Percentiles rank a stretch among this genome's conserved stretches.
Conservation (phyloP, 2,797 vertebrate genomes). For the Dendrocincla tyrannina region DNA sequence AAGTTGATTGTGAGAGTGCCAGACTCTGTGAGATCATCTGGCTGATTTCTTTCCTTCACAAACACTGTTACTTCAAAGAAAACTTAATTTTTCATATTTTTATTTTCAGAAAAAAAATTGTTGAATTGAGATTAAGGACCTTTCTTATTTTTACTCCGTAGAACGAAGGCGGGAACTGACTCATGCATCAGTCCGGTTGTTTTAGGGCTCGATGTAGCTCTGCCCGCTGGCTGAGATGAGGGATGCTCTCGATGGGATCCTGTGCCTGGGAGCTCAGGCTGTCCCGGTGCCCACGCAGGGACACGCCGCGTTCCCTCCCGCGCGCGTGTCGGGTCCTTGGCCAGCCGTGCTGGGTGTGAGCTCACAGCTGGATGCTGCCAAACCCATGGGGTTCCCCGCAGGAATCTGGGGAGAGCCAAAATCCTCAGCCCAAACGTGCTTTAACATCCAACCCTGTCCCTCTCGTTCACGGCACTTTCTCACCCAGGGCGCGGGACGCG, state of each 20-base stretch:
- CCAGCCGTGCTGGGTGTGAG: not conserved
- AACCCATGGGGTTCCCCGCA: not conserved
- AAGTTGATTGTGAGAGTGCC: not conserved
- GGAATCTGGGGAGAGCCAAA: not conserved
- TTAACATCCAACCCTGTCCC: not conserved
- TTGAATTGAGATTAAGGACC: accelerated
- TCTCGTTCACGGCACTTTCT: not conserved
- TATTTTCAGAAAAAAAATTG: accelerated
- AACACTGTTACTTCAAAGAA: not conserved
- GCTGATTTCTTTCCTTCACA: not conserved
- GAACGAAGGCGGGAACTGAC: not conserved
- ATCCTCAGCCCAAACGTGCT: not conserved
- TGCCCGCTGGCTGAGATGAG: not conserved
- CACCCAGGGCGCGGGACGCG: not conserved
- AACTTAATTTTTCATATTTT: not conserved
- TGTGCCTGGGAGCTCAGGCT: not conserved
- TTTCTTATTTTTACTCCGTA: not conserved
- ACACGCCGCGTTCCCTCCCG: not conserved
- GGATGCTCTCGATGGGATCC: not conserved
- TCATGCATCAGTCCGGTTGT: accelerated
- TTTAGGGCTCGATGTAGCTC: not conserved
- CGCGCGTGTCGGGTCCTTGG: not conserved
- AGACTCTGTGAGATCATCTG: not conserved
- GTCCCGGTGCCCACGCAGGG: not conserved
- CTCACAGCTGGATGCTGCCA: not conserved